Conservation (phyloP, 2,888 invertebrate species). For the Acanthosepion pharaonis region DNA sequence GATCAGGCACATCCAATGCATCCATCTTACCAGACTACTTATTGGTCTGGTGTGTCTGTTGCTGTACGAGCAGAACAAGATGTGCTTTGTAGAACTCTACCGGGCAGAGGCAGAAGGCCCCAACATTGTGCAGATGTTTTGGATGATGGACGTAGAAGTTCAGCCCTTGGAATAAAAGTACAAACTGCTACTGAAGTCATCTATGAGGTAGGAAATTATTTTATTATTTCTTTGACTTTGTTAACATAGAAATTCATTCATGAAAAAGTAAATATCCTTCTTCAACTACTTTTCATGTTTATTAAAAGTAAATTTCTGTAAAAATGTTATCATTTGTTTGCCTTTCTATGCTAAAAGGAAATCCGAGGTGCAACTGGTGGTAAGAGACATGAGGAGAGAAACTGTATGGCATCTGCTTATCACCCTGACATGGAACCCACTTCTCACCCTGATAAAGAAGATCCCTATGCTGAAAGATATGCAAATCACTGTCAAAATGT, state of each 20-base stretch:
- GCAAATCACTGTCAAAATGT: not conserved
- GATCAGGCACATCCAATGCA: conserved; percentile 12
- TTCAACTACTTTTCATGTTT: too few species aligned
- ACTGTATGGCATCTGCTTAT: not conserved
- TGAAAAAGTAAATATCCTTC: too few species aligned
- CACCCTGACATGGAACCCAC: not conserved
- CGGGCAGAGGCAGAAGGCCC: not conserved
- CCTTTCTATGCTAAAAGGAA: not conserved
- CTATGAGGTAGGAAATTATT: not conserved
- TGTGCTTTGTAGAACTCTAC: conserved; percentile 33
- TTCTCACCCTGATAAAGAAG: not conserved
- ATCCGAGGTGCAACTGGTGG: not conserved
- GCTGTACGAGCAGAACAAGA: not conserved
- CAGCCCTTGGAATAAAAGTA: conserved; percentile 9
- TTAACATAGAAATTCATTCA: too few species aligned
- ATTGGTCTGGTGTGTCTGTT: conserved; percentile 1
- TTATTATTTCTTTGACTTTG: not conserved
- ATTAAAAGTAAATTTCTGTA: too few species aligned
- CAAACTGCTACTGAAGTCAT: not conserved
- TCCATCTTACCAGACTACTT: not conserved
- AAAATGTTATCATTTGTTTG: too few species aligned
- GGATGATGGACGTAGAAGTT: conserved; percentile 33
- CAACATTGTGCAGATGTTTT: not conserved
- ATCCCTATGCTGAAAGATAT: not conserved
- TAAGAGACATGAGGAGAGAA: not conserved